Percentiles rank a stretch among this genome's conserved stretches.
Evolutionary conservation across 1,140 invertebrate species (phyloP).

Genomic region (Lerema accius): DNA sequence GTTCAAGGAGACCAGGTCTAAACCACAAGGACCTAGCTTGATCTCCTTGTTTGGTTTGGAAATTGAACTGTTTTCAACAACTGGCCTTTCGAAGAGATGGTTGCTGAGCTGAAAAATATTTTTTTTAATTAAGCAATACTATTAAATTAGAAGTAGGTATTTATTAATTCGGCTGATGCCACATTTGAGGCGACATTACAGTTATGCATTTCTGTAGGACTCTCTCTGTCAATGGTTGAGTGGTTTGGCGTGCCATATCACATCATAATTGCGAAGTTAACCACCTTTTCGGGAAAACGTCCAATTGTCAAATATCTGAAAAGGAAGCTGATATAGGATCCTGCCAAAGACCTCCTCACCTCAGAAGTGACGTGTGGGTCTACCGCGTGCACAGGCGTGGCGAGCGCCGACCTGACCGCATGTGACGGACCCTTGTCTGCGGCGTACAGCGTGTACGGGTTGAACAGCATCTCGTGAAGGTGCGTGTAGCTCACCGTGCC

Average conservation of each 20-base stretch:
- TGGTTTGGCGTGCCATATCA: too few species aligned
- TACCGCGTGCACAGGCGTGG: constrained; percentile 86
- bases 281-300: too few species aligned
- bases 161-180: too few species aligned
- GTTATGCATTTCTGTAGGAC: too few species aligned
- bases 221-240: too few species aligned
- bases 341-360: constrained; percentile 64
- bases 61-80: constrained; percentile 33
- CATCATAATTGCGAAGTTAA: too few species aligned
- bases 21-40: constrained; percentile 84
- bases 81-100: constrained; percentile 88
- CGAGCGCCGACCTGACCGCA: constrained; percentile 84
- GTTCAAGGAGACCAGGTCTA: constrained; percentile 94
- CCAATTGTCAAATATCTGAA: constrained; percentile 6
- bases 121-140: too few species aligned
- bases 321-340: background rate
- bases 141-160: too few species aligned
- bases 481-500: constrained; percentile 87
- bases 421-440: constrained; percentile 75
- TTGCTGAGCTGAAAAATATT: constrained; percentile 87
- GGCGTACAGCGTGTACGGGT: constrained; percentile 90
- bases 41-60: constrained; percentile 18
- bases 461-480: constrained; percentile 91
- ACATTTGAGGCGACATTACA: too few species aligned
- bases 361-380: constrained; percentile 88